A percentile compares a stretch with the other conserved stretches of the same genome.
Conservation (phyloP, 23 tunicate species). For the Botrylloides violaceus region DNA sequence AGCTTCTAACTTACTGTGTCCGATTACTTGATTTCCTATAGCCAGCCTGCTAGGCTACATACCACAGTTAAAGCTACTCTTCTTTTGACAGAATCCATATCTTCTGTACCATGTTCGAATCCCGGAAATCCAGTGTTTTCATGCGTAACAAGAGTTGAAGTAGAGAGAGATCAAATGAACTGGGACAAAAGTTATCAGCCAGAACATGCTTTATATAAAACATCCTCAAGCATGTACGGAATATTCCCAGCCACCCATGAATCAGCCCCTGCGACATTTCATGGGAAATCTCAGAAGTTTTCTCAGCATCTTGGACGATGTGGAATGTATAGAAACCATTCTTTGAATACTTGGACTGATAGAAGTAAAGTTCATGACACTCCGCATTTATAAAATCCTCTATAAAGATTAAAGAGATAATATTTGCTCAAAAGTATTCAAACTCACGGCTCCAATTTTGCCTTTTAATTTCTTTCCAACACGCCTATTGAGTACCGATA, state of each 20-base stretch:
- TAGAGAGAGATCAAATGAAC: constrained; percentile 29
- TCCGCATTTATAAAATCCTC: constrained; percentile 47
- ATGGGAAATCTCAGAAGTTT: constrained; percentile 50
- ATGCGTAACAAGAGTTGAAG: constrained; percentile 52
- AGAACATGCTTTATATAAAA: constrained; percentile 67
- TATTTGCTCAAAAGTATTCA: too few species aligned
- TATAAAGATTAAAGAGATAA: neutral
- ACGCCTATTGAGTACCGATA: too few species aligned
- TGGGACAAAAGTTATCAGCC: constrained; percentile 34
- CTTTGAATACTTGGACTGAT: constrained; percentile 64
- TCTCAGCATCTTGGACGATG: constrained; percentile 70
- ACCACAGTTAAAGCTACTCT: too few species aligned
- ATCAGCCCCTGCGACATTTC: constrained; percentile 62
- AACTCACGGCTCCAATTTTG: too few species aligned
- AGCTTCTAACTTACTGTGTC: too few species aligned
- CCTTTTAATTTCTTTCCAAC: too few species aligned
- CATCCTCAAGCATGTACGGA: constrained; percentile 59
- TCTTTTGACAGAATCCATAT: neutral
- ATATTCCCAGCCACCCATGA: constrained; percentile 58
- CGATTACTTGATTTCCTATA: too few species aligned
- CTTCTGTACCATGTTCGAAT: constrained; percentile 36
- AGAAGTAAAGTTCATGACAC: constrained; percentile 74
- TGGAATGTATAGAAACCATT: constrained; percentile 91
- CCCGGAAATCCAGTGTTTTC: constrained; percentile 68
- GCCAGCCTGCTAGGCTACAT: too few species aligned